A percentile compares a stretch with the other conserved stretches of the same genome.
phyloP scores from a whole-genome alignment of 2,113 vertebrate species.

The Gracilinanus agilis region DNA sequence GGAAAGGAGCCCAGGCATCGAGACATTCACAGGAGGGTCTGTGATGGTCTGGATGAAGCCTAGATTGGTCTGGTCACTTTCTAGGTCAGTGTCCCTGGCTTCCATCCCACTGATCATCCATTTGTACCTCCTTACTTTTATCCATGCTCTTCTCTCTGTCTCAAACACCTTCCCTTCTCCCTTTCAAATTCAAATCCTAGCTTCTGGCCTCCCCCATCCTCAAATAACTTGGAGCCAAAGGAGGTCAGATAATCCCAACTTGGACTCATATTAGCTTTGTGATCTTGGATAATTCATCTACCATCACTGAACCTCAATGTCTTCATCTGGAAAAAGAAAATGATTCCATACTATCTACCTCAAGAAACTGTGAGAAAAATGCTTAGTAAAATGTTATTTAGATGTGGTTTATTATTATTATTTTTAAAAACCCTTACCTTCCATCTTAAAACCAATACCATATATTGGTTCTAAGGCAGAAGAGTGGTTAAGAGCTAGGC shows the following conservation, averaged over 20 bases:
- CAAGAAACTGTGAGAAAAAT: background rate
- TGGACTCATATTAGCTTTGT: background rate
- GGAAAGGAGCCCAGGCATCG: no score
- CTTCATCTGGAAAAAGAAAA: background rate
- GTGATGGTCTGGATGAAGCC: no score
- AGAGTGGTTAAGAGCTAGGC: no score
- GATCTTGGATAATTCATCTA: background rate
- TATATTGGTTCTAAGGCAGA: no score
- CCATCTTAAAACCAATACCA: no score
- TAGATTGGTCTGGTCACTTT: no score
- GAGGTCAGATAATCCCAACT: background rate
- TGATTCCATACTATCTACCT: background rate
- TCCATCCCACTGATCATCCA: no score
- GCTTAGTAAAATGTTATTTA: background rate
- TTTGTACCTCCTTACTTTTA: no score
- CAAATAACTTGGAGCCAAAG: background rate
- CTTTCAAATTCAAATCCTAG: background rate
- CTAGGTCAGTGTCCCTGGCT: no score
- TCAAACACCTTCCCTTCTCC: background rate
- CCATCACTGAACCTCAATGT: background rate
- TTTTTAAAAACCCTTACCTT: no score
- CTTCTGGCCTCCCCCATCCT: background rate
- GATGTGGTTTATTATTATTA: background rate
- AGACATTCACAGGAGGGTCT: no score
- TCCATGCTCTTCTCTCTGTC: no score